Base-by-base conservation (phyloP, 2,113 vertebrate species). In the Lethenteron camtschaticum region DNA sequence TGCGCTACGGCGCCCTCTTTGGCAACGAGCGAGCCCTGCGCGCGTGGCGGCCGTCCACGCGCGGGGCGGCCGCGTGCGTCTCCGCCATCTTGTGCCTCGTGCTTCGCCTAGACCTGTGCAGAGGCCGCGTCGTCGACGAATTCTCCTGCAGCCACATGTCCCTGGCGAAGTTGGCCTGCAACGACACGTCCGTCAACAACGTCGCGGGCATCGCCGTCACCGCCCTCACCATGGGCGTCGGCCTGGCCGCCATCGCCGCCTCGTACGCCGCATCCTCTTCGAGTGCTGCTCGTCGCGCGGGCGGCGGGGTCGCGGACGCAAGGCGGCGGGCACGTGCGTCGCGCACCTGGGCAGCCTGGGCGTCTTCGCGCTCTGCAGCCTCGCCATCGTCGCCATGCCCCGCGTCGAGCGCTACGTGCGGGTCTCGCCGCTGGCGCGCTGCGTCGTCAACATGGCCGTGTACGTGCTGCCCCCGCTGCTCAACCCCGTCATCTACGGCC, bases 141-240 rank as follows among this genome's bases (percentile, higher is more conserved):
- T 5, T 41, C 0, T 73, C 78, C 18, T 79, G 80, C 1, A 78
- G 79, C 13, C 77, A 75, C 73, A 7, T 75, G 71, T 78, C 75
- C 11, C 77, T 81, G 3, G 77, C 76, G 1, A 73, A 71, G 55
- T 56, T 81, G 58, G 77, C 78, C 20, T 80, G 78, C 2, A 79
- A 77, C 0, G 81, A 82, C 70, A 80, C 80, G 12, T 20, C 66
- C 0, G 71, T 78, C 75, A 82, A 79, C 13, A 69, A 79, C 6
- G 75, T 77, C 76, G 81, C 80, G 0, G 79, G 79, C 55, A 63
- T 83, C 2, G 79, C 76, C 0, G 72, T 74, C 75, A 68, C 84
- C 56, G 14, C 77, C 41, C 82, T 78, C 74, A 82, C 83, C 12
- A 82, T 81, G 11, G 80, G 80, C 1, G 60, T 80, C 24, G 83